Base-by-base conservation (phyloP, 2,888 invertebrate genomes). In the Phaedon cochleariae region DNA sequence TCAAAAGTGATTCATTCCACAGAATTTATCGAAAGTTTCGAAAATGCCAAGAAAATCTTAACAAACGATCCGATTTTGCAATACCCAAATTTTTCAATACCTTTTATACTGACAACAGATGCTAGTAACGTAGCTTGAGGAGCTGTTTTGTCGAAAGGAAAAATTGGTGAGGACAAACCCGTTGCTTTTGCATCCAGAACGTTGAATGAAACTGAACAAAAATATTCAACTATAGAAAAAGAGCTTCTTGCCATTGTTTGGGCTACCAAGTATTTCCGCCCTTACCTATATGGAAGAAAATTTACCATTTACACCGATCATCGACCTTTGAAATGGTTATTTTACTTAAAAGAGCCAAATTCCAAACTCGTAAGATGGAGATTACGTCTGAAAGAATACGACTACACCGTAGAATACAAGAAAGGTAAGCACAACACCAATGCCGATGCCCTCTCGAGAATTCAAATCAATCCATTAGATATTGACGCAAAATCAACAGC, bases 101-200 rank as follows among this genome's bases (percentile, higher is more conserved):
- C 34, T 18, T 65, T 65, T 31, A 49, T 61, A 1, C 10, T 62
- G 21, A 60, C 54, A 1, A 62, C 65, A 29, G 62, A 62, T 26
- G 65, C 62, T 18, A 46, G 55, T 29, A 57, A 57, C 45, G 41
- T 62, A 12, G 65, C 62, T 21, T 12, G 52, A 22, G 60, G 64
- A 12, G 37, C 53, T 17, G 53, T 64, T 22, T 51, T 64, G 31
- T 64, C 64, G 1, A 59, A 60, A 64, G 64, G 59, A 29, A n/a
- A 34, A 10, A 10, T 34, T 34, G 9, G 17, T 41, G 26, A 26
- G 7, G 26, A 26, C 26, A 26, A 26, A 26, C 26, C 31, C 10
- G 10, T 34, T 10, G 31, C 31, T 10, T 34, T 9, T 34, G 31
- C n/a, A n/a, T 41, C 41, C 3, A n/a, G 41, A n/a, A 41, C 41